Evolutionary conservation across 2,113 vertebrate genomes (phyloP), one percentile per base, ranked within the genome.

Genomic region (Antigone vipio): DNA sequence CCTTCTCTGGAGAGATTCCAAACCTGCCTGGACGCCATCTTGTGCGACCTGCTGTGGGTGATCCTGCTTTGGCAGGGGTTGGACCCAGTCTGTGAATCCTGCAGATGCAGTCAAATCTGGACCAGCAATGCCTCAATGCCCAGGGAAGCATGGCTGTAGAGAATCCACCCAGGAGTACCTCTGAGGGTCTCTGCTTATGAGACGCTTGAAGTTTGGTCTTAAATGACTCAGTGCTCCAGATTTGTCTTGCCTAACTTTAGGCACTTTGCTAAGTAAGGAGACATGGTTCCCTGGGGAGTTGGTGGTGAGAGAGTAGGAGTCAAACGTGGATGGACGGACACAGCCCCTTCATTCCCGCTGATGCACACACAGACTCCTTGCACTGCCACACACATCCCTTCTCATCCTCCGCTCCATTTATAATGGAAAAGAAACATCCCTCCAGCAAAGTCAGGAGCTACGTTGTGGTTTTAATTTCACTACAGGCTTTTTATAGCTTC

Each of bases 401-500:
- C 75, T 62, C 45, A 3, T 35, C 58, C 72, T 35, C 67, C 0
- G 0, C 90, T 87, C 45, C n/a, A 0, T 24, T 35, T 59, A 4
- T 9, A 60, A 84, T 85, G 73, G 53, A 85, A 20, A 20, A 47
- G 75, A 44, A 85, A 47, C 55, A 49, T 52, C 92, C 71, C 55
- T 16, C 40, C 27, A 29, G 49, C 35, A 22, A 30, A 45, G 74
- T 9, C 85, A 30, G 45, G 74, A 76, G 82, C 62, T 38, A 14
- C 1, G 1, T 7, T 27, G 71, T 11, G 85, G 85, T 73, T 88
- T 77, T 71, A 5, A 52, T 90, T 90, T 90, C 92, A 62, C 56
- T 15, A 4, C 30, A 4, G 55, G 55, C 72, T 93, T 90, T 97
- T 90, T 95, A 93, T 95, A 95, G 67, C 80, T 86, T 30, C 38